phyloP scores from a whole-genome alignment of 2,888 invertebrate species.

The Podabrus alpinus region DNA sequence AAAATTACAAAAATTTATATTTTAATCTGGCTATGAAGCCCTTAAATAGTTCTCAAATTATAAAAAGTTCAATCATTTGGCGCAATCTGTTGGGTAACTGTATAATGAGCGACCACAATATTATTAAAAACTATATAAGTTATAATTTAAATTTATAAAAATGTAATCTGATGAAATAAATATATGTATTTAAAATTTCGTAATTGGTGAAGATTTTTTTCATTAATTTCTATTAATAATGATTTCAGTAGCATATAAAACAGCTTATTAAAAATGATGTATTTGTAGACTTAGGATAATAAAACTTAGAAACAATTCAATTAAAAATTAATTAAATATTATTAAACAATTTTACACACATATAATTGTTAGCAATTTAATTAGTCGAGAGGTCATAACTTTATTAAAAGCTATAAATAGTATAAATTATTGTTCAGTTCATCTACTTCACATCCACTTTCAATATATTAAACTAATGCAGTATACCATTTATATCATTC shows the following conservation, averaged over 20 bases:
- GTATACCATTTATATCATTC: neutral
- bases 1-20: too few species aligned
- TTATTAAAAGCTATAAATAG: neutral
- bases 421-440: neutral
- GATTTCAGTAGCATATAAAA: neutral
- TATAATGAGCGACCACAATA: too few species aligned
- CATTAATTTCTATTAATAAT: neutral
- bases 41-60: too few species aligned
- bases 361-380: neutral
- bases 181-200: too few species aligned
- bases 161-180: too few species aligned
- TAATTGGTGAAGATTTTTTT: too few species aligned
- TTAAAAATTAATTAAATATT: neutral
- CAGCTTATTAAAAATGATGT: neutral
- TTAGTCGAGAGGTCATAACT: neutral
- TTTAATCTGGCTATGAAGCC: too few species aligned
- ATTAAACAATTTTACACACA: neutral
- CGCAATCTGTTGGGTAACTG: too few species aligned
- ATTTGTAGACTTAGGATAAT: neutral
- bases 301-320: neutral
- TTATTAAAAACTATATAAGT: too few species aligned
- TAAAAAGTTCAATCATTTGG: too few species aligned
- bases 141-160: too few species aligned
- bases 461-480: neutral
- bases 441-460: neutral